Evolutionary conservation across 2,888 invertebrate genomes (phyloP).

Genomic region (Oscheius sp.): DNA sequence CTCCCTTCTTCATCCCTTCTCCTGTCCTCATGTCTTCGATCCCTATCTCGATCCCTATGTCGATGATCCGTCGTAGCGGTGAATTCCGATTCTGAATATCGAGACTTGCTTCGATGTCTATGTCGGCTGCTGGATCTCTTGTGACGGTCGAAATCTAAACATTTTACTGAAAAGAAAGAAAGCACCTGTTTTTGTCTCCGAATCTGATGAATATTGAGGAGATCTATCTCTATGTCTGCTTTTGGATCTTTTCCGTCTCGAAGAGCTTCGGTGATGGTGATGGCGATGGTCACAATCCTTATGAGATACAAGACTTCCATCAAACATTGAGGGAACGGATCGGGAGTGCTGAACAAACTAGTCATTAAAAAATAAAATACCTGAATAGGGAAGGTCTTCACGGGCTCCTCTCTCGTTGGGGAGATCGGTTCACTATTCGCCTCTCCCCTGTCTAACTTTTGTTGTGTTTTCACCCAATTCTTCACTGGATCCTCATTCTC

Average conservation of each 20-base stretch:
- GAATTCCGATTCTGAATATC: conserved; percentile 44
- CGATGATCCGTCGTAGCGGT: conserved; percentile 32
- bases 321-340: conserved; percentile 63
- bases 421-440: conserved; percentile 54
- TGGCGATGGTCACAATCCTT: conserved; percentile 37
- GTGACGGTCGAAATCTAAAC: conserved; percentile 7
- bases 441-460: conserved; percentile 46
- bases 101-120: conserved; percentile 41
- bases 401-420: conserved; percentile 29
- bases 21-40: conserved; percentile 34
- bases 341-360: conserved; percentile 55
- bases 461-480: conserved; percentile 32
- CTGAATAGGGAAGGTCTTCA: conserved; percentile 28
- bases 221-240: conserved; percentile 40
- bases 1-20: conserved; percentile 27
- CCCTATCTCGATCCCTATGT: conserved; percentile 30
- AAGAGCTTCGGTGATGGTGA: conserved; percentile 43
- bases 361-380: not conserved
- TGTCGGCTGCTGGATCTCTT: conserved; percentile 36
- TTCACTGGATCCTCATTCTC: conserved; percentile 42
- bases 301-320: conserved; percentile 43
- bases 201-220: conserved; percentile 39
- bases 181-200: conserved; percentile 34
- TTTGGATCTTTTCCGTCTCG: conserved; percentile 45
- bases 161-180: not conserved